Conservation (phyloP, 2,888 invertebrate species). For the Hoplodrina blanda region DNA sequence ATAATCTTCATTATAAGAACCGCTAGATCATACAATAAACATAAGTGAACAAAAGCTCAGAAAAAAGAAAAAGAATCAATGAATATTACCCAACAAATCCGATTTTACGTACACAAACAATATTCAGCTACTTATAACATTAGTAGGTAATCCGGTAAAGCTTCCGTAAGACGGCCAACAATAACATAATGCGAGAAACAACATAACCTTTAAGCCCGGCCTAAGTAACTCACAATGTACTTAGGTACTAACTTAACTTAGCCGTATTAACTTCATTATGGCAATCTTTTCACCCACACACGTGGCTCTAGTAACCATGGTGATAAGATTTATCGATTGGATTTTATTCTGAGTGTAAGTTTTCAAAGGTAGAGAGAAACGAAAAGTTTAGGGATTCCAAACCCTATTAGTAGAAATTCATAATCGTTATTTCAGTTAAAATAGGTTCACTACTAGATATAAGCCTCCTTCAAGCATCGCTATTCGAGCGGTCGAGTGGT, state of each 20-base stretch:
- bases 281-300: slow-evolving; percentile 3
- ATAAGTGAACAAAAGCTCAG: background rate
- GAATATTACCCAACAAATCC: slow-evolving; percentile 18
- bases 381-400: too few relatives aligned
- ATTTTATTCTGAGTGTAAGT: background rate
- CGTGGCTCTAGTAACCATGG: background rate
- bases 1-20: background rate
- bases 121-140: slow-evolving; percentile 45
- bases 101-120: slow-evolving; percentile 39
- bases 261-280: slow-evolving; percentile 24
- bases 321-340: background rate
- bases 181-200: slow-evolving; percentile 49
- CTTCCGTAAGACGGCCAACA: slow-evolving; percentile 27
- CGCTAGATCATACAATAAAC: background rate
- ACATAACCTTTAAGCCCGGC: slow-evolving; percentile 33
- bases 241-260: slow-evolving; percentile 16
- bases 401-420: too few relatives aligned
- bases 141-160: slow-evolving; percentile 43
- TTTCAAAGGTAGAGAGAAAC: too few relatives aligned
- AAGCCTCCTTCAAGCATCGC: too few relatives aligned
- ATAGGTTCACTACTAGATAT: too few relatives aligned
- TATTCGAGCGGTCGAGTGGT: too few relatives aligned
- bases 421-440: too few relatives aligned
- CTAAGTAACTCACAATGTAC: slow-evolving; percentile 18
- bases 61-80: slow-evolving; percentile 26